Percentiles rank a stretch among this genome's conserved stretches.
These are phyloP conservation scores for Nesogale talazaci DNA, from an alignment of 2,113 vertebrate genomes.

Conservation along the genomic window DNA sequence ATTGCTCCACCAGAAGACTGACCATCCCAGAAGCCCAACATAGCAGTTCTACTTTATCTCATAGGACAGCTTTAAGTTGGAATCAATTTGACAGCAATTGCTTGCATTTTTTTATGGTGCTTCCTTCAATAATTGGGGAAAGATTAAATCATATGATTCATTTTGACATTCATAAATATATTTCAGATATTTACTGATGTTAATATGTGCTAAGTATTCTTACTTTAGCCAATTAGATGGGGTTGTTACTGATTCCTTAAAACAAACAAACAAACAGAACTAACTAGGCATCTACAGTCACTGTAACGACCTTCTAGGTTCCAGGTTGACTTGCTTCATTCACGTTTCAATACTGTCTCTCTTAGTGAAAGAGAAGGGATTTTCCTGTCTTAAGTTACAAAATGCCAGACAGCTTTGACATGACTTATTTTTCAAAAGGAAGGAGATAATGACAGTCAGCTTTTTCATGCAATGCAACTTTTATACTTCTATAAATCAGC, in stretches of 20 bases:
- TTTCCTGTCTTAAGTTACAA: neutral
- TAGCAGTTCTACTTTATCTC: too few relatives aligned
- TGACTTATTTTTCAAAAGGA: neutral
- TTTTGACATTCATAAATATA: neutral
- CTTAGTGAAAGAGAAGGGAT: neutral
- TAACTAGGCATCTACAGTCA: neutral
- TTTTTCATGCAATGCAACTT: neutral
- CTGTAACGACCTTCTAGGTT: accelerated
- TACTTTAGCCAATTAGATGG: accelerated
- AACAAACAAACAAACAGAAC: neutral
- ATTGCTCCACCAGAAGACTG: too few relatives aligned
- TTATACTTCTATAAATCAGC: neutral
- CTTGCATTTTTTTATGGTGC: too few relatives aligned
- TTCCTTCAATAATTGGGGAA: neutral
- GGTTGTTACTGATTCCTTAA: neutral
- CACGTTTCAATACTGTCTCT: neutral
- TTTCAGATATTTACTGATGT: accelerated
- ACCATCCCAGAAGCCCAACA: too few relatives aligned
- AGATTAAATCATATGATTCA: neutral
- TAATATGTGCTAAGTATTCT: accelerated
- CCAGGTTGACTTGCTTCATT: neutral
- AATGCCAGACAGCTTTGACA: neutral
- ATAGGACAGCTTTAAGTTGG: too few relatives aligned
- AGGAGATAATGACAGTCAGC: neutral
- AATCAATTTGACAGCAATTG: too few relatives aligned